Evolutionary conservation across 2,797 vertebrate species (phyloP).

Genomic region (Erethizon dorsatum): DNA sequence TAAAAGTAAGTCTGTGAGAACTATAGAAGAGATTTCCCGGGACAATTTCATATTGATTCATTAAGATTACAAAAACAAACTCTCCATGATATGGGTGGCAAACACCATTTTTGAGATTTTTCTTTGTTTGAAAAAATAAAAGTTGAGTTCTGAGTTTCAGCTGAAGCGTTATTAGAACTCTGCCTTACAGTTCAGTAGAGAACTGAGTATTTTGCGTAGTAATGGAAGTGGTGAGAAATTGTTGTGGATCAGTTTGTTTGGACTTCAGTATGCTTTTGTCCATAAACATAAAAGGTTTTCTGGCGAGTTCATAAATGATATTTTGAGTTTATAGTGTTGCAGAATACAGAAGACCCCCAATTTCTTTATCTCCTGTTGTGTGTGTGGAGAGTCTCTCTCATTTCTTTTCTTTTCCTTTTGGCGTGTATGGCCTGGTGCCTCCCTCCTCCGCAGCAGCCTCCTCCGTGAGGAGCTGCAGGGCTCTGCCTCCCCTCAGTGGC

Average conservation of each 20-base stretch:
- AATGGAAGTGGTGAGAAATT: background rate
- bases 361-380: background rate
- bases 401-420: background rate
- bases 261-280: background rate
- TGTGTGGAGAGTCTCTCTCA: background rate
- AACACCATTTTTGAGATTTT: background rate
- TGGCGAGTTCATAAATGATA: background rate
- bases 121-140: background rate
- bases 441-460: background rate
- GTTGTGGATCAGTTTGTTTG: background rate
- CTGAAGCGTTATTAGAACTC: background rate
- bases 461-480: background rate
- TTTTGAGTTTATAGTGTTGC: background rate
- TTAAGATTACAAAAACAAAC: background rate
- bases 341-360: background rate
- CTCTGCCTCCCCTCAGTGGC: background rate
- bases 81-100: background rate
- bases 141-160: background rate
- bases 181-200: background rate
- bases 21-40: background rate
- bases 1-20: background rate
- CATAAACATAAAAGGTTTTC: background rate
- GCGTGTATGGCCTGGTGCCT: background rate
- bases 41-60: background rate
- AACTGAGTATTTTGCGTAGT: background rate